Base-by-base conservation (phyloP, 2,797 vertebrate genomes). In the Pitangus sulphuratus region DNA sequence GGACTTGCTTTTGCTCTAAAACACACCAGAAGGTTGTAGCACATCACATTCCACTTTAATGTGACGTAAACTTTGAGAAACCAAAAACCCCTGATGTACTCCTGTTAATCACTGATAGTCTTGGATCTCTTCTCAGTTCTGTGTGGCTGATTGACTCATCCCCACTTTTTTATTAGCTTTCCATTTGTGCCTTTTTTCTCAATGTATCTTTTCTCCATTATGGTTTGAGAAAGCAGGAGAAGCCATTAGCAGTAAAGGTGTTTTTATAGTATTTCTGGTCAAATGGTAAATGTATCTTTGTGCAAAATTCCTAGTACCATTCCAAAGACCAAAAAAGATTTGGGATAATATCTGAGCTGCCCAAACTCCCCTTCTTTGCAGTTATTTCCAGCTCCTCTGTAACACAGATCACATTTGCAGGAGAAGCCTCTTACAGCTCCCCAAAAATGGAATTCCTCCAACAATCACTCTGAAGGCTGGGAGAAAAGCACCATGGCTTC, bases 61-160 rank as follows among this genome's bases (percentile, higher is more conserved):
- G 37, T 37, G 37, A 37, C 11, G 56, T 30, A 60, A 79, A 72
- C 76, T 93, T 80, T 95, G 89, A 84, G 84, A 91, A 72, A 51
- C 66, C 54, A 9, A 84, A 56, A 3, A 0, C 11, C 51, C 76
- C 58, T 77, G 53, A 87, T 91, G 57, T 75, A 84, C 35, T 87
- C 90, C 89, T 92, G 87, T 95, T 95, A 89, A 92, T 96, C 89
- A 93, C 50, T 89, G 92, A 74, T 76, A 12, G 42, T 58, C 94
- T 88, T 96, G 90, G 87, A 90, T 94, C 87, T 84, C 19, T 80
- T 92, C 74, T 86, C 82, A 56, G 89, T 75, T 88, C 51, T 83
- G 14, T 85, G 68, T 51, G 45, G 84, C 76, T 90, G 76, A 92
- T 71, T 45, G 80, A 90, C 77, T 81, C 80, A 86, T 90, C 61